Conservation (phyloP, 1,140 invertebrate genomes). For the Scaptomyza hsui region DNA sequence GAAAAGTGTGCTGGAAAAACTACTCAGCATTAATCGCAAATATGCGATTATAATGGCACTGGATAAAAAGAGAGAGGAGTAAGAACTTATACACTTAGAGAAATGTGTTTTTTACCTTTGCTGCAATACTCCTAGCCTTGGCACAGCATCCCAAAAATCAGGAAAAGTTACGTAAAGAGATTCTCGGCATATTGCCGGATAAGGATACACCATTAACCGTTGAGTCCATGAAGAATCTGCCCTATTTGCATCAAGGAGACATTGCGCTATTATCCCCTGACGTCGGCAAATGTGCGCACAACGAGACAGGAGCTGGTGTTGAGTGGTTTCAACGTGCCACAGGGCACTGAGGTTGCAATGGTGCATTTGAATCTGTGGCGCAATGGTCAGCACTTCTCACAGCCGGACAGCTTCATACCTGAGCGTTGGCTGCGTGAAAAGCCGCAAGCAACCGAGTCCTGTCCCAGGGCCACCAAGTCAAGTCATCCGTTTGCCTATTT, state of each 20-base stretch:
- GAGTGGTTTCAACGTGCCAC: constrained; percentile 86
- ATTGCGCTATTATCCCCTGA: constrained; percentile 85
- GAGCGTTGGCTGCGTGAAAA: constrained; percentile 85
- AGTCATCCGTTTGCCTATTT: constrained; percentile 87
- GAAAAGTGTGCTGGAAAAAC: constrained; percentile 86
- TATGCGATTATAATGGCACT: constrained; percentile 87
- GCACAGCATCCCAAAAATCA: constrained; percentile 90
- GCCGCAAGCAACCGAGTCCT: not conserved
- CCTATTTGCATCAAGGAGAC: constrained; percentile 87
- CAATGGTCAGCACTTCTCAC: constrained; percentile 84
- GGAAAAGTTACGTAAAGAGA: constrained; percentile 88
- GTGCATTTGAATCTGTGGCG: constrained; percentile 82
- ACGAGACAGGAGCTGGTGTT: constrained; percentile 85
- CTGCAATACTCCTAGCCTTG: constrained; percentile 76
- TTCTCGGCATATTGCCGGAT: constrained; percentile 85
- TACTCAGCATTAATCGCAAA: constrained; percentile 86
- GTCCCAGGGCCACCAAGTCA: constrained; percentile 59
- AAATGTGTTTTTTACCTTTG: no score
- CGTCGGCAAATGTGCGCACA: constrained; percentile 83
- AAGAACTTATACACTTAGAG: constrained; percentile 2
- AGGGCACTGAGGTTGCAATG: constrained; percentile 85
- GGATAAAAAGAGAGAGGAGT: constrained; percentile 84
- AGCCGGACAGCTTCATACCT: constrained; percentile 85
- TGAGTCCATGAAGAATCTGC: constrained; percentile 85
- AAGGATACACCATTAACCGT: constrained; percentile 84